These are phyloP conservation scores for Nasonia vitripennis DNA, from an alignment of 1,140 invertebrate genomes.

Conservation along the genomic window DNA sequence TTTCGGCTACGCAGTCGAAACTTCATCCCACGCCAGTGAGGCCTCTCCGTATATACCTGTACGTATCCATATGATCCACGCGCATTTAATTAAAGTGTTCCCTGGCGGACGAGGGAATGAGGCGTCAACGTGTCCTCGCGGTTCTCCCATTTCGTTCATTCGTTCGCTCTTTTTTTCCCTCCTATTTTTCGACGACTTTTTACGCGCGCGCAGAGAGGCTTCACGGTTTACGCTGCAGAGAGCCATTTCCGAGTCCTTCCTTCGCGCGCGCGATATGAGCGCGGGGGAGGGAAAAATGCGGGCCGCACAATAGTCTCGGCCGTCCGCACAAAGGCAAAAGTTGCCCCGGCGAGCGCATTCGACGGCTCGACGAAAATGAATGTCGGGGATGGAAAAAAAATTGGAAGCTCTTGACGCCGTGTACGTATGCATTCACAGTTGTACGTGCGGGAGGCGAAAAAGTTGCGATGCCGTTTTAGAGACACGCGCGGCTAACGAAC, in stretches of 20 bases:
- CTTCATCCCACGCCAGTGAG: background rate
- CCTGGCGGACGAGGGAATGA: constrained; percentile 26
- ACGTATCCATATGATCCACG: too few species aligned
- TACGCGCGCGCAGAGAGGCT: background rate
- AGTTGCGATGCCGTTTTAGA: too few species aligned
- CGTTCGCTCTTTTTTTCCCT: background rate
- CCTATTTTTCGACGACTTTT: background rate
- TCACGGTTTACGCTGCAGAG: background rate
- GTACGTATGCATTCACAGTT: background rate
- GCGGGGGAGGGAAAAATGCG: background rate
- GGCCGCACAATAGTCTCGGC: constrained; percentile 10
- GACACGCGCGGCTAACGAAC: background rate
- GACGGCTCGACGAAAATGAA: constrained; percentile 27
- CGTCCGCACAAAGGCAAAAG: constrained; percentile 38
- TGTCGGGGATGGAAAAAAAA: background rate
- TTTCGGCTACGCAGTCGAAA: background rate
- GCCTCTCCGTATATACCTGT: too few species aligned
- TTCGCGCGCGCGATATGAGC: background rate
- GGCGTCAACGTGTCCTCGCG: background rate
- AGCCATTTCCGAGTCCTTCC: constrained; percentile 11
- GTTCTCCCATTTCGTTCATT: background rate
- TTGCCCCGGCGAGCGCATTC: constrained; percentile 11
- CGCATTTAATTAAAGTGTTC: constrained; percentile 48
- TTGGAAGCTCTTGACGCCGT: background rate
- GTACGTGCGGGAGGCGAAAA: too few species aligned